Percentiles rank a stretch among this genome's conserved stretches.
These are phyloP conservation scores for Phalacrocorax aristotelis DNA, from an alignment of 2,113 vertebrate genomes.

Conservation along the genomic window DNA sequence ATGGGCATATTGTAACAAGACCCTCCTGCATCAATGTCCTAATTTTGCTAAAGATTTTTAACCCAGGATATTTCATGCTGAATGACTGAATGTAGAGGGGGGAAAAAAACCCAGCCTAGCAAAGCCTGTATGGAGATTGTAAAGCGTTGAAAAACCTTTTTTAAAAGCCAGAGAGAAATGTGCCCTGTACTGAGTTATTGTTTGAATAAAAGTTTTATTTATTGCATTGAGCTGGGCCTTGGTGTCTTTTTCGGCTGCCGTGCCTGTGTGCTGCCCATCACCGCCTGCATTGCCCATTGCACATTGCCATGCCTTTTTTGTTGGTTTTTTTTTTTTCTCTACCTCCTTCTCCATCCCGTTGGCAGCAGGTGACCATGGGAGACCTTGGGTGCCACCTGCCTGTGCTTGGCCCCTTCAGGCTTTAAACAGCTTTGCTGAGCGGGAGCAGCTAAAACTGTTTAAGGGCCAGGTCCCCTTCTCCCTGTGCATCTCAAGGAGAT, in stretches of 20 bases:
- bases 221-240: constrained; percentile 74
- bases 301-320: background rate
- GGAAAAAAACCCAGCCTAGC: background rate
- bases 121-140: constrained; percentile 65
- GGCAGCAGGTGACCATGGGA: background rate
- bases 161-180: constrained; percentile 68
- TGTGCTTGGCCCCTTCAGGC: background rate
- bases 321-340: too few relatives aligned
- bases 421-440: constrained; percentile 40
- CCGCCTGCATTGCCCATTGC: background rate
- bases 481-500: fast-evolving
- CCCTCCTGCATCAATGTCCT: constrained; percentile 43
- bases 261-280: constrained; percentile 14
- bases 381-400: background rate
- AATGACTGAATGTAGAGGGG: constrained; percentile 56
- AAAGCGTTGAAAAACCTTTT: constrained; percentile 62
- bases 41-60: constrained; percentile 71
- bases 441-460: constrained; percentile 29
- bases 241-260: constrained; percentile 60
- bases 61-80: constrained; percentile 59
- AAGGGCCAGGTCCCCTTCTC: background rate
- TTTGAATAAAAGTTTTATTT: constrained; percentile 87
- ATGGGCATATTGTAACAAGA: constrained; percentile 27
- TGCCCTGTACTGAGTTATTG: constrained; percentile 78
- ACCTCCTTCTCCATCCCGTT: background rate